A percentile compares a stretch with the other conserved stretches of the same genome.
These are phyloP conservation scores for Falco concolor DNA, from an alignment of 2,797 vertebrate genomes.

Conservation along the genomic window DNA sequence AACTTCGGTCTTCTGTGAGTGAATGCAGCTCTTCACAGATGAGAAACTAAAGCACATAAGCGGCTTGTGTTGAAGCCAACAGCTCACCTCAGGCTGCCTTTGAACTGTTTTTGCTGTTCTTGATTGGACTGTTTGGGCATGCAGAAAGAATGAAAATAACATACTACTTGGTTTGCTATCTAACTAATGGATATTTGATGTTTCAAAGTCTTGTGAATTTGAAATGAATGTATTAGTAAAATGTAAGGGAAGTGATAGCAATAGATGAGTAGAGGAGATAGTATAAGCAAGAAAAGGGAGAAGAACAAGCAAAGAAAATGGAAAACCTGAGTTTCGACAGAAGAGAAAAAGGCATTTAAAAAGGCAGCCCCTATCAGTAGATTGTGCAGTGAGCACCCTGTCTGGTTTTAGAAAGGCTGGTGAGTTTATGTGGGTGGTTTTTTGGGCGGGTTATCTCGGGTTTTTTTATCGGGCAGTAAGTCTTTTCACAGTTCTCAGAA, in stretches of 20 bases:
- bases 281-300: background rate
- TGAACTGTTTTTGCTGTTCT: background rate
- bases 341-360: background rate
- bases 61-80: background rate
- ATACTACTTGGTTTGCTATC: background rate
- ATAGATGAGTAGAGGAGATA: background rate
- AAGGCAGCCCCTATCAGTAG: background rate
- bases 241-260: background rate
- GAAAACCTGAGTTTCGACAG: background rate
- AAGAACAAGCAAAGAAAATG: background rate
- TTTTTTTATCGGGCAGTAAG: background rate
- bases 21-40: background rate
- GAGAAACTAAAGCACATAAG: background rate
- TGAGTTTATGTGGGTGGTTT: background rate
- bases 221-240: background rate
- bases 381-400: background rate
- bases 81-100: background rate
- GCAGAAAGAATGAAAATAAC: background rate
- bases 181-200: constrained; percentile 37
- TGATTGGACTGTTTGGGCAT: constrained; percentile 9
- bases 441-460: accelerated
- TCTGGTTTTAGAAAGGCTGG: background rate
- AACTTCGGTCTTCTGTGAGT: background rate
- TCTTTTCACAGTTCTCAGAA: background rate
- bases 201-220: constrained; percentile 1